Conservation (phyloP, 2,797 vertebrate genomes). For the Phyllotis vaccarum region DNA sequence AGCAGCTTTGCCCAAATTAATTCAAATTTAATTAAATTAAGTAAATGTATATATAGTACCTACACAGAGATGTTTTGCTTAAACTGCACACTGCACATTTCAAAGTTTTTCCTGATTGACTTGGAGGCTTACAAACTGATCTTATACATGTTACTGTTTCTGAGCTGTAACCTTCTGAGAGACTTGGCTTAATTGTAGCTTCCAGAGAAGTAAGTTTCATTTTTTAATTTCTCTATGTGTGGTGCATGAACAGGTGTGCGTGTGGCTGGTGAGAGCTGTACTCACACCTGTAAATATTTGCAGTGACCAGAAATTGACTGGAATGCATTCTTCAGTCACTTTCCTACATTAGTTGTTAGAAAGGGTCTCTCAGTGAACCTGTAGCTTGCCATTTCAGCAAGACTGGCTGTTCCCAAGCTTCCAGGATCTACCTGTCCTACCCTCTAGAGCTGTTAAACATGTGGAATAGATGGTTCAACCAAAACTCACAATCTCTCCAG, state of each 20-base stretch:
- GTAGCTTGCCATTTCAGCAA: background rate
- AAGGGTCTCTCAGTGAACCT: background rate
- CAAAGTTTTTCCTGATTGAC: constrained; percentile 4
- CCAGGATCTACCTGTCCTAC: background rate
- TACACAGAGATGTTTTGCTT: background rate
- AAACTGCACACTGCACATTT: constrained; percentile 21
- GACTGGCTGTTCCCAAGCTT: background rate
- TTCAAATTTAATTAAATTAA: constrained; percentile 65
- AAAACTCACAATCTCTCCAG: background rate
- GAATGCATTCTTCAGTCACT: background rate
- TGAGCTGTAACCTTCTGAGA: background rate
- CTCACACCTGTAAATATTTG: background rate
- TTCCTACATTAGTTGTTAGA: too few relatives aligned
- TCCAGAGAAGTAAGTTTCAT: background rate
- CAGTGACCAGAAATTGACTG: background rate
- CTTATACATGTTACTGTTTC: background rate
- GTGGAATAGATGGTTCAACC: background rate
- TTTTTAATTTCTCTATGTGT: background rate
- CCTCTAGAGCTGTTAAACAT: background rate
- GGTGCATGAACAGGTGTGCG: background rate
- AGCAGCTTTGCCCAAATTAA: constrained; percentile 4
- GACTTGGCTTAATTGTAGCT: background rate
- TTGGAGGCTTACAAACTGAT: background rate
- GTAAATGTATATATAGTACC: background rate
- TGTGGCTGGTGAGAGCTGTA: too few relatives aligned